Conservation (phyloP, 2,888 invertebrate genomes). For the Sesia apiformis region DNA sequence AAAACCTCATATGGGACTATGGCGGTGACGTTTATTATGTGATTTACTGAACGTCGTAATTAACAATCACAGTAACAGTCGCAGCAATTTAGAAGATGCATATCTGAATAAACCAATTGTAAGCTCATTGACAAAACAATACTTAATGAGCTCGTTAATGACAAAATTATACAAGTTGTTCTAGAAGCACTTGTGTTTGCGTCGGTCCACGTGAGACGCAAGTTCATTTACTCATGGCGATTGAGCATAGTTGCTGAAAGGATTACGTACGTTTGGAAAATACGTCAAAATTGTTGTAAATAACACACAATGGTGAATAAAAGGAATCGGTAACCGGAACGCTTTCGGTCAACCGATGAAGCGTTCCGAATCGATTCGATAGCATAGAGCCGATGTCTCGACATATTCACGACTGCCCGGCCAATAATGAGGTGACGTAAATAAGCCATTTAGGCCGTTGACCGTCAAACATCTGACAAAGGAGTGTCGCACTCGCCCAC, state of each 20-base stretch:
- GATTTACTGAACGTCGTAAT: slow-evolving; percentile 8
- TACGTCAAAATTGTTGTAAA: too few species aligned
- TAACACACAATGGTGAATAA: slow-evolving; percentile 19
- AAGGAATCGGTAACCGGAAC: slow-evolving; percentile 29
- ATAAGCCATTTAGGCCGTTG: slow-evolving; percentile 45
- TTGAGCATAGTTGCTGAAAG: too few species aligned
- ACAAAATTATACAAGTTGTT: neutral
- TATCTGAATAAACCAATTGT: neutral
- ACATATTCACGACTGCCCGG: slow-evolving; percentile 34
- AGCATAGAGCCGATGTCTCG: slow-evolving; percentile 37
- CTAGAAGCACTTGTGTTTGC: neutral
- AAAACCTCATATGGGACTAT: slow-evolving; percentile 15
- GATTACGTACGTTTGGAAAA: too few species aligned
- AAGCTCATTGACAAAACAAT: neutral
- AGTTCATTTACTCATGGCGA: neutral
- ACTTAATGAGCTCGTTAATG: neutral
- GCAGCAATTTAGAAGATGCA: neutral
- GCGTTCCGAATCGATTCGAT: slow-evolving; percentile 52
- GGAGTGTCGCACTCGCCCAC: slow-evolving; percentile 27
- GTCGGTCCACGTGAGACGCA: neutral
- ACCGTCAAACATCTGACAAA: slow-evolving; percentile 39
- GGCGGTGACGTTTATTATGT: slow-evolving; percentile 13
- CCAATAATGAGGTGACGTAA: slow-evolving; percentile 45
- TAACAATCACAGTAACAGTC: slow-evolving; percentile 3
- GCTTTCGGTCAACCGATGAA: slow-evolving; percentile 22